These are phyloP conservation scores for Troides aeacus DNA, from an alignment of 2,888 invertebrate species.

Conservation along the genomic window DNA sequence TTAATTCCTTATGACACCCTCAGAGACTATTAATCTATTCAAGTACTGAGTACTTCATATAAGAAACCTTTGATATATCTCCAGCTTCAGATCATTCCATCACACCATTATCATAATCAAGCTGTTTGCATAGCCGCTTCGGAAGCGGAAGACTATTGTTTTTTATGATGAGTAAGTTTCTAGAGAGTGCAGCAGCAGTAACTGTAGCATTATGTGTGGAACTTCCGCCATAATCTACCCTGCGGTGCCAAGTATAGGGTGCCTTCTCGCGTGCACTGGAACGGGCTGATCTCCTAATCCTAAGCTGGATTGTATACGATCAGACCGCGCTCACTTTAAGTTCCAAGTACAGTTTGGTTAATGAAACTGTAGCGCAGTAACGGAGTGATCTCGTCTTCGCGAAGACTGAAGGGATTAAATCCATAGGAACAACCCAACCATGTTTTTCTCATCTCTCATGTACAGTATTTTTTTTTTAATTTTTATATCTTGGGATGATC, in stretches of 20 bases:
- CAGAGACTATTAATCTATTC: not conserved
- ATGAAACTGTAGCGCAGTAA: conserved; percentile 16
- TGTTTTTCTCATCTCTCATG: too few species aligned
- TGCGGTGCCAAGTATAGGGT: not conserved
- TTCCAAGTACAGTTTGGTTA: conserved; percentile 19
- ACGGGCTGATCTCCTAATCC: not conserved
- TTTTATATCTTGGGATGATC: too few species aligned
- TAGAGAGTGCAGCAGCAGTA: conserved; percentile 14
- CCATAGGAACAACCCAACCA: too few species aligned
- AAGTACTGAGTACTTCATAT: not conserved
- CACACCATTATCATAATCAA: too few species aligned
- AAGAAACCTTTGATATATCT: too few species aligned
- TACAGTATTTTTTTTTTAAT: too few species aligned
- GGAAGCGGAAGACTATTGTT: conserved; percentile 6
- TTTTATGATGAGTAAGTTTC: not conserved
- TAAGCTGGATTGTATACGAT: conserved; percentile 1
- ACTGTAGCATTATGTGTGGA: not conserved
- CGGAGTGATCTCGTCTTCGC: not conserved
- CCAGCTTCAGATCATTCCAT: too few species aligned
- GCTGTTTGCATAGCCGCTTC: not conserved
- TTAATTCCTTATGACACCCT: too few species aligned
- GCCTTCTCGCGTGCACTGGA: not conserved
- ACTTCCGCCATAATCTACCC: not conserved
- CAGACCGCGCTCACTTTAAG: conserved; percentile 4
- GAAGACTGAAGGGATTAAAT: too few species aligned